These are phyloP conservation scores for Choristoneura rosaceana DNA, from an alignment of 2,888 invertebrate species.

Conservation along the genomic window DNA sequence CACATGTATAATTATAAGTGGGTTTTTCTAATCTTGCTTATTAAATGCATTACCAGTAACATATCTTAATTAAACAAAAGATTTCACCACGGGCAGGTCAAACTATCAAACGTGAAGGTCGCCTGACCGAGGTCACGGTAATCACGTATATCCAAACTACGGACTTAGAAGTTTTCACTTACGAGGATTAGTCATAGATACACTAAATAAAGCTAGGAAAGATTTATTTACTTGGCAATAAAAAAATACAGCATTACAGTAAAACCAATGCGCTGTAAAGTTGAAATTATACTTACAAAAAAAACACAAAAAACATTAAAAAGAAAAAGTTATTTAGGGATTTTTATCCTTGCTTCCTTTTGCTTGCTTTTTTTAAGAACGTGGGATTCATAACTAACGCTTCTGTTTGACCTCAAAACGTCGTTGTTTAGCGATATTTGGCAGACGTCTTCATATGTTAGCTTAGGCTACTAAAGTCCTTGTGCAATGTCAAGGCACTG, in stretches of 20 bases:
- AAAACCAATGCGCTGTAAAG: too few relatives aligned
- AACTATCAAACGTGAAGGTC: conserved; percentile 46
- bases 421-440: background rate
- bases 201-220: background rate
- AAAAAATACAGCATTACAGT: too few relatives aligned
- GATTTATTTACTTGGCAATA: too few relatives aligned
- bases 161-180: conserved; percentile 3
- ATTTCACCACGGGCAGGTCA: conserved; percentile 16
- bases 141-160: conserved; percentile 41
- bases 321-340: too few relatives aligned
- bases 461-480: background rate
- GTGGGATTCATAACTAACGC: background rate
- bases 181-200: background rate
- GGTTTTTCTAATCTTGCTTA: too few relatives aligned
- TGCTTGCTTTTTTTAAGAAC: too few relatives aligned
- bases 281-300: too few relatives aligned
- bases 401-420: background rate
- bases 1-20: too few relatives aligned
- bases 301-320: too few relatives aligned
- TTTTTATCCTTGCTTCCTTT: too few relatives aligned
- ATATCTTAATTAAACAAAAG: conserved; percentile 6
- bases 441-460: background rate
- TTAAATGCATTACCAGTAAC: background rate
- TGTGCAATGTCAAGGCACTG: background rate
- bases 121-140: conserved; percentile 47